Evolutionary conservation across 2,113 vertebrate genomes (phyloP), one percentile per base, ranked within the genome.

Genomic region (Solea solea): DNA sequence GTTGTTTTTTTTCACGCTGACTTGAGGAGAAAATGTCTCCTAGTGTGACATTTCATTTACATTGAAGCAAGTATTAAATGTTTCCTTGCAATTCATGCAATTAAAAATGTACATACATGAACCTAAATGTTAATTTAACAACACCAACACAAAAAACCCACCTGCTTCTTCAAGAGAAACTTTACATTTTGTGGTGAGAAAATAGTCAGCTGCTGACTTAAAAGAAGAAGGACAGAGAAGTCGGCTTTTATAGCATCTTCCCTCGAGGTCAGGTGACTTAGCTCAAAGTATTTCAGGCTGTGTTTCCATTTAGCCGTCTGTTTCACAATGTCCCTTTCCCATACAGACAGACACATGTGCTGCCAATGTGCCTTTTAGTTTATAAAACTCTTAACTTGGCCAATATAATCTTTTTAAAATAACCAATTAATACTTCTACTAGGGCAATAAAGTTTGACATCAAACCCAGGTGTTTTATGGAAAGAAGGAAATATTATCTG

Each of bases 351-450:
- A 85, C 64, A 39, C 64, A 91, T 90, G 68, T 94, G 92, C 81
- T 87, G 81, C 62, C 89, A 90, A 87, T 89, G 83, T 91, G 90
- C 82, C 72, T 85, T 86, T 79, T 66, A 91, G 88, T 91, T 91
- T 88, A 82, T 93, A 92, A 93, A 93, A 89, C 65, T 71, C 81
- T 76, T 81, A 85, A 78, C 74, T 87, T 80, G 72, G 78, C 82
- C 91, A 75, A 80, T 92, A 93, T 91, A 93, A 90, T 87, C 63
- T 89, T 92, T 93, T 87, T 84, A 90, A 93, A 93, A 92, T 90
- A 92, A 93, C 88, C 87, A 92, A 89, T 91, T 90, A 93, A 93
- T 94, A 87, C 82, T 77, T 91, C 86, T 89, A 90, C 86, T 55
- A 90, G 85, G 77, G 89, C 84, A 91, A 90, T 93, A 93, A 93